phyloP scores from a whole-genome alignment of 2,113 vertebrate genomes.

The Haemorhous mexicanus region DNA sequence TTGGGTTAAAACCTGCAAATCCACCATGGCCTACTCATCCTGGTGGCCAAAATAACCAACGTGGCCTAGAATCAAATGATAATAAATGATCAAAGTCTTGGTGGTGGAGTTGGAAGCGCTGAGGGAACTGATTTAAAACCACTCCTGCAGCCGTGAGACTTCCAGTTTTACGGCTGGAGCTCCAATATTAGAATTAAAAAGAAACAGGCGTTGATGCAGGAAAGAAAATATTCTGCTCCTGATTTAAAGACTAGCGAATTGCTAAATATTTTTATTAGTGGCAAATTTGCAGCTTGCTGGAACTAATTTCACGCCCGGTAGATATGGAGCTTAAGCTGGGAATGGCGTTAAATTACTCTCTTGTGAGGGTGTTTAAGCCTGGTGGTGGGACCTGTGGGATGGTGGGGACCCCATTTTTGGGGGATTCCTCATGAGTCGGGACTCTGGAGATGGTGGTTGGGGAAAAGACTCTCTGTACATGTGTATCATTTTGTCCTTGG shows the following conservation, averaged over 20 bases:
- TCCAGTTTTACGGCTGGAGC: constrained; percentile 28
- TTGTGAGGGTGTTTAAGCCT: constrained; percentile 49
- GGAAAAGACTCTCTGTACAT: rapidly evolving
- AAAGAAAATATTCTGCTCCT: constrained; percentile 70
- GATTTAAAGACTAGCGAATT: constrained; percentile 79
- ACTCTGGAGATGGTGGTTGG: rapidly evolving
- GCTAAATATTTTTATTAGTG: constrained; percentile 85
- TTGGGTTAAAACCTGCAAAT: not conserved
- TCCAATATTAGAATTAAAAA: constrained; percentile 68
- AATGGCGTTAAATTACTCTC: constrained; percentile 82
- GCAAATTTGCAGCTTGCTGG: constrained; percentile 82
- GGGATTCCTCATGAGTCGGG: rapidly evolving
- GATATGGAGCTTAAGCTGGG: constrained; percentile 77
- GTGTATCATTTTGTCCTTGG: rapidly evolving
- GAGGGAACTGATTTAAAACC: not conserved
- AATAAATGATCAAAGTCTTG: not conserved
- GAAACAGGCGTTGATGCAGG: constrained; percentile 71
- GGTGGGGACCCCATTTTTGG: not conserved
- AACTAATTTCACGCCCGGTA: constrained; percentile 84
- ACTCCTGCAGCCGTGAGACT: constrained; percentile 2
- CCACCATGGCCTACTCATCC: not conserved
- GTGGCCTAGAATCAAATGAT: rapidly evolving
- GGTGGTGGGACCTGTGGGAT: not conserved
- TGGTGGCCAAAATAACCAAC: not conserved
- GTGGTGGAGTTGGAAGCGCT: rapidly evolving